Base-by-base conservation (phyloP, 1,140 invertebrate genomes). In the Pogonognathellus flavescens region DNA sequence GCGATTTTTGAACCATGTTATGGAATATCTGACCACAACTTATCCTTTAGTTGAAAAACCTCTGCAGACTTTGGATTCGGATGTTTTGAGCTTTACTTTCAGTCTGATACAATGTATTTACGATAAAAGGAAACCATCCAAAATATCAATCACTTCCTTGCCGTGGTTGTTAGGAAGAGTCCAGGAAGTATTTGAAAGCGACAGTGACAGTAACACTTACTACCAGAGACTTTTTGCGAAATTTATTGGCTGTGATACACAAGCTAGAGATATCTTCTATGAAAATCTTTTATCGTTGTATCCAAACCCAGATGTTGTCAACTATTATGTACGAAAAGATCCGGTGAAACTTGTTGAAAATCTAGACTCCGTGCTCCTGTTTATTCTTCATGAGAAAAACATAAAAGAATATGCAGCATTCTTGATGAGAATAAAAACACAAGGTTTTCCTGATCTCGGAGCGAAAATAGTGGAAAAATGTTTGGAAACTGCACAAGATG, bases 381-480 rank as follows among this genome's bases (percentile, higher is more conserved):
- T 25, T n/a, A 83, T 86, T 49, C 22, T 86, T 2, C n/a, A 52
- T n/a, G 22, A 50, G 14, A 52, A 60, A 22, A 31, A 22, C 10
- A 72, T 86, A 7, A 86, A 80, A 41, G 25, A 20, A 16, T 86
- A 83, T n/a, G 41, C 14, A 22, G 6, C n/a, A n/a, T 80, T 86
- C 16, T 83, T 86, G 11, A 31, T 16, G 1, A 14, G 70, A 80
- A 59, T 86, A 7, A 86, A 83, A 60, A 72, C 55, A 20, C 81
- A 83, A n/a, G 85, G 85, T 16, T 86, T 86, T 83, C 72, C 85
- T 1, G 53, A 86, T 76, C 41, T 83, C 7, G 18, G 49, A 41
- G 85, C 81, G 14, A 80, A 18, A 31, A 83, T 86, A 8, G 82
- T 86, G 2, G 85, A 86, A 80, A 70, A 53, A 62, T 86, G 85